phyloP scores from a whole-genome alignment of 2,888 invertebrate species.

The Troides aeacus region DNA sequence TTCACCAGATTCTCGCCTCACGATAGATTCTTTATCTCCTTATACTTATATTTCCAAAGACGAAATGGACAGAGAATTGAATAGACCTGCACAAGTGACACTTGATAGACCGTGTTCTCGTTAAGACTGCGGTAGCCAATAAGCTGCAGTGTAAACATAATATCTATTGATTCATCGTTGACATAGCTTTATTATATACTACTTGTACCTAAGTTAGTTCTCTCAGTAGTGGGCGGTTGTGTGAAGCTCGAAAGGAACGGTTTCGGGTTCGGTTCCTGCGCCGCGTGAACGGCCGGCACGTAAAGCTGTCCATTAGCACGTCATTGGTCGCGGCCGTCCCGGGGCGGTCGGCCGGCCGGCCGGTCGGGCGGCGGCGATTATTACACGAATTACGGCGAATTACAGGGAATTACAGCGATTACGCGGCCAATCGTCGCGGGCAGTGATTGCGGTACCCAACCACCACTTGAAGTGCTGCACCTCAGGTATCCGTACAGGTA shows the following conservation, averaged over 20 bases:
- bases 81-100: too few species aligned
- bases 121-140: too few species aligned
- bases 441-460: constrained; percentile 14
- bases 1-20: too few species aligned
- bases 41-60: too few species aligned
- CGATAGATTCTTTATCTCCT: too few species aligned
- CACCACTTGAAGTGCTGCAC: constrained; percentile 1
- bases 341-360: constrained; percentile 25
- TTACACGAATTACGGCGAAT: constrained; percentile 38
- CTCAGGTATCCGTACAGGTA: not conserved
- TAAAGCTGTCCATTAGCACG: constrained; percentile 40
- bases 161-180: too few species aligned
- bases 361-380: constrained; percentile 33
- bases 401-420: constrained; percentile 39
- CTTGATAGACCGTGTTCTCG: too few species aligned
- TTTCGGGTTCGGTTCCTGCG: constrained; percentile 16
- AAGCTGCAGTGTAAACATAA: too few species aligned
- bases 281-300: constrained; percentile 30
- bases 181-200: too few species aligned
- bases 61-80: too few species aligned
- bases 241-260: constrained; percentile 2
- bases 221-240: not conserved
- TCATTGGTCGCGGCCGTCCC: constrained; percentile 37
- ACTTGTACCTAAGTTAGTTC: too few species aligned
- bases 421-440: constrained; percentile 37